Conservation (phyloP, 1,140 invertebrate genomes). For the Pseudomyrmex pallidus region DNA sequence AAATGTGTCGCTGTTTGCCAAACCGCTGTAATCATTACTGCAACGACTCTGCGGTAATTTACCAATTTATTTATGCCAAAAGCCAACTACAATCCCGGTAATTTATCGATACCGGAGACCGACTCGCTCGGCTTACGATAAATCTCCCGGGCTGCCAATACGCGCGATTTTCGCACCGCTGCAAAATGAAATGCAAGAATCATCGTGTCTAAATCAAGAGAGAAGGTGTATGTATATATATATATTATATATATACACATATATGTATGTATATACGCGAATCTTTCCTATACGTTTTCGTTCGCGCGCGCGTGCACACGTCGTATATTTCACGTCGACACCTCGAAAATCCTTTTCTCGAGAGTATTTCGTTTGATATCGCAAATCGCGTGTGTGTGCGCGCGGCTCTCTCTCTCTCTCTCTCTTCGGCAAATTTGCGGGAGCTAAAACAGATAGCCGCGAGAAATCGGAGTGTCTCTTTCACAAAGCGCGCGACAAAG, state of each 20-base stretch:
- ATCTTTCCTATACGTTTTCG: slow-evolving; percentile 25
- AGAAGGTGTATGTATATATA: background rate
- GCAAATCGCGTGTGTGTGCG: slow-evolving; percentile 20
- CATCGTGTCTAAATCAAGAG: slow-evolving; percentile 58
- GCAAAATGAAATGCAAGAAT: slow-evolving; percentile 58
- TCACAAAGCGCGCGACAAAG: slow-evolving; percentile 37
- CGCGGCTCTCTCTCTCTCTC: background rate
- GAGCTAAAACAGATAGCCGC: slow-evolving; percentile 49
- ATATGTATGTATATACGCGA: slow-evolving; percentile 10
- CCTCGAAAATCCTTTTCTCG: slow-evolving; percentile 38
- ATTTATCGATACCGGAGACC: slow-evolving; percentile 44
- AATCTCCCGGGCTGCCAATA: slow-evolving; percentile 49
- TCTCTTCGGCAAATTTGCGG: slow-evolving; percentile 34
- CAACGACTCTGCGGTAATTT: slow-evolving; percentile 33
- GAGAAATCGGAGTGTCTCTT: slow-evolving; percentile 34
- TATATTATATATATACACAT: no score
- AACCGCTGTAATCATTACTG: slow-evolving; percentile 39
- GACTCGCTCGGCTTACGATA: slow-evolving; percentile 21
- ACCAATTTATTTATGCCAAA: slow-evolving; percentile 48
- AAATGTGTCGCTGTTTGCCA: slow-evolving; percentile 41
- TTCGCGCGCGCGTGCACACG: background rate
- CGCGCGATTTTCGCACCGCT: slow-evolving; percentile 45
- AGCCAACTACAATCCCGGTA: slow-evolving; percentile 41
- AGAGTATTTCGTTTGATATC: slow-evolving; percentile 57
- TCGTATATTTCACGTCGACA: slow-evolving; percentile 57